phyloP scores from a whole-genome alignment of 2,113 vertebrate species.

The Cichladusa arquata region DNA sequence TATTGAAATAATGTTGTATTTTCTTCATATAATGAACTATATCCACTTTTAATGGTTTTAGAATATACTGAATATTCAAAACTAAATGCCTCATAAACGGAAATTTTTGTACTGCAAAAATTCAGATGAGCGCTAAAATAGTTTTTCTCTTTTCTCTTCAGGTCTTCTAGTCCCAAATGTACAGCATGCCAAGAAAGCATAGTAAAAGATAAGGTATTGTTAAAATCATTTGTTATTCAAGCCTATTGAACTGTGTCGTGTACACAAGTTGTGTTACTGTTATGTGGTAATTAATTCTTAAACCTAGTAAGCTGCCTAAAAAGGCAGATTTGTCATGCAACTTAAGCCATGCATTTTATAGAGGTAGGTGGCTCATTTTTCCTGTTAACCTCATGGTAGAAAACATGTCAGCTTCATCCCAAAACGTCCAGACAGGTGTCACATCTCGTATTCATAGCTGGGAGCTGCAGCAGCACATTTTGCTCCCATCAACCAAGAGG shows the following conservation, averaged over 20 bases:
- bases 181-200: conserved; percentile 80
- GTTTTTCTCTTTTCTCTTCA: conserved; percentile 40
- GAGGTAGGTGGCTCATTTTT: not conserved
- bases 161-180: conserved; percentile 77
- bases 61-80: not conserved
- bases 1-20: not conserved
- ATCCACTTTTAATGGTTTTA: not conserved
- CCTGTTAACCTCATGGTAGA: not conserved
- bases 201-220: conserved; percentile 79
- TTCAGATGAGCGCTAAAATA: not conserved
- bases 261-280: not conserved
- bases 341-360: not conserved
- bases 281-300: not conserved
- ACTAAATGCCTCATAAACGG: not conserved
- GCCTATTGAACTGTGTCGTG: not conserved
- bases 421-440: not conserved
- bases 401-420: not conserved
- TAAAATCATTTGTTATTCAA: not conserved
- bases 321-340: not conserved
- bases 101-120: not conserved
- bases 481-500: not conserved
- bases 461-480: not conserved
- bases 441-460: not conserved
- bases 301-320: not conserved
- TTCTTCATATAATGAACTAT: not conserved